These are phyloP conservation scores for Sparus aurata DNA, from an alignment of 2,797 vertebrate genomes.

Conservation along the genomic window DNA sequence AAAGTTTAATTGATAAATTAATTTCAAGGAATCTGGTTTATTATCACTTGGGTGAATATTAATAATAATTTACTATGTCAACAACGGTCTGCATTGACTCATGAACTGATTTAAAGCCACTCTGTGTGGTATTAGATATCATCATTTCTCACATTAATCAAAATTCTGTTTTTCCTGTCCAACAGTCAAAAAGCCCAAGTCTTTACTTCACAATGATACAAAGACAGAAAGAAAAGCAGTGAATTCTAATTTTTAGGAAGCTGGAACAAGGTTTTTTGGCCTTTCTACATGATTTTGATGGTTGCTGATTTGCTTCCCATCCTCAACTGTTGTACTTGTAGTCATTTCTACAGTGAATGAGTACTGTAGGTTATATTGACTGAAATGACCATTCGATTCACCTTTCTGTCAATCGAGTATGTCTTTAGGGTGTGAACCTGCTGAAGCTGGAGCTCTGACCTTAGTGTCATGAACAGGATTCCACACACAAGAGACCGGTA, in stretches of 20 bases:
- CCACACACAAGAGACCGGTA: background rate
- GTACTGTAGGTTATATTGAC: background rate
- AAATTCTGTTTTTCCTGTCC: background rate
- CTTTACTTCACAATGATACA: background rate
- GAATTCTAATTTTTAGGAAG: background rate
- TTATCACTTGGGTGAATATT: background rate
- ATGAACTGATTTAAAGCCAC: background rate
- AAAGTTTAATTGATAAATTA: constrained; percentile 1
- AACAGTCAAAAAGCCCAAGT: background rate
- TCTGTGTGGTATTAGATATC: background rate
- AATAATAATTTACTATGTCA: background rate
- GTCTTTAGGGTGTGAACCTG: background rate
- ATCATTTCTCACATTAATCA: background rate
- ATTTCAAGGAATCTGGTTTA: background rate
- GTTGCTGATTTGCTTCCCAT: background rate
- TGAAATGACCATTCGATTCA: background rate
- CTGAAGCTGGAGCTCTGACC: background rate
- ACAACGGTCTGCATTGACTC: background rate
- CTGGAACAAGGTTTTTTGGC: background rate
- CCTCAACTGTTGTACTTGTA: background rate
- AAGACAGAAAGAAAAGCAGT: no score
- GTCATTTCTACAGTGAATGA: background rate
- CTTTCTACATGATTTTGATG: background rate
- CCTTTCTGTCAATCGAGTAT: background rate
- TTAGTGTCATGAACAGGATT: background rate